phyloP scores from a whole-genome alignment of 35 echinoderm and acorn worm species.

The Amphiura filiformis region DNA sequence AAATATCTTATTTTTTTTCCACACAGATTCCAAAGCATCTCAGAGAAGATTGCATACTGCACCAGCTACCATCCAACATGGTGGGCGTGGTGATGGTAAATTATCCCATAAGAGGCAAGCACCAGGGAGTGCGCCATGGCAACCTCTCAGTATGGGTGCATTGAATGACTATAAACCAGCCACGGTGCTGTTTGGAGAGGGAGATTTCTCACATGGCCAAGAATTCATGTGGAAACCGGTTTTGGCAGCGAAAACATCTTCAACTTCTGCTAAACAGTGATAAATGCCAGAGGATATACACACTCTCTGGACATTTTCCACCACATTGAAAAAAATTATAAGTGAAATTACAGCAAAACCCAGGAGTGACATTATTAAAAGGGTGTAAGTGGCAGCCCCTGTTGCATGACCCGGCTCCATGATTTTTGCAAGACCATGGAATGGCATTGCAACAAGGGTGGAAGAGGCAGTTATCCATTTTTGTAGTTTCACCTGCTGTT shows the following conservation, averaged over 20 bases:
- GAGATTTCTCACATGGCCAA: conserved; percentile 66
- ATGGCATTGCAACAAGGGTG: too few species aligned
- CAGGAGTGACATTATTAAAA: too few species aligned
- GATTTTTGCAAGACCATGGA: too few species aligned
- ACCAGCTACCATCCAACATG: conserved; percentile 1
- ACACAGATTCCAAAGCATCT: background rate
- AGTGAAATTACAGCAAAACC: too few species aligned
- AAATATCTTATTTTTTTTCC: background rate
- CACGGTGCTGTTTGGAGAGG: conserved; percentile 35
- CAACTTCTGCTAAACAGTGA: background rate
- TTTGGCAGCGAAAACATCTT: conserved; percentile 20
- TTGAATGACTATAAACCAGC: conserved; percentile 69
- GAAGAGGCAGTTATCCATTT: too few species aligned
- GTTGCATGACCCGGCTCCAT: too few species aligned
- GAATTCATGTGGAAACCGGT: conserved; percentile 80
- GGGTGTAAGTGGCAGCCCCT: too few species aligned
- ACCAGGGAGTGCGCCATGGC: conserved; percentile 21
- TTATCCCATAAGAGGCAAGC: background rate
- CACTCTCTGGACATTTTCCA: too few species aligned
- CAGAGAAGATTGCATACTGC: conserved; percentile 26
- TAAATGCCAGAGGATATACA: too few species aligned
- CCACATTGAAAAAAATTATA: too few species aligned
- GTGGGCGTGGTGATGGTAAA: background rate
- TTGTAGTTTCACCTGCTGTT: too few species aligned
- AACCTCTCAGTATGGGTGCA: conserved; percentile 69